Evolutionary conservation across 2,113 vertebrate genomes (phyloP), one percentile per base, ranked within the genome.

Genomic region (Eidolon helvum): DNA sequence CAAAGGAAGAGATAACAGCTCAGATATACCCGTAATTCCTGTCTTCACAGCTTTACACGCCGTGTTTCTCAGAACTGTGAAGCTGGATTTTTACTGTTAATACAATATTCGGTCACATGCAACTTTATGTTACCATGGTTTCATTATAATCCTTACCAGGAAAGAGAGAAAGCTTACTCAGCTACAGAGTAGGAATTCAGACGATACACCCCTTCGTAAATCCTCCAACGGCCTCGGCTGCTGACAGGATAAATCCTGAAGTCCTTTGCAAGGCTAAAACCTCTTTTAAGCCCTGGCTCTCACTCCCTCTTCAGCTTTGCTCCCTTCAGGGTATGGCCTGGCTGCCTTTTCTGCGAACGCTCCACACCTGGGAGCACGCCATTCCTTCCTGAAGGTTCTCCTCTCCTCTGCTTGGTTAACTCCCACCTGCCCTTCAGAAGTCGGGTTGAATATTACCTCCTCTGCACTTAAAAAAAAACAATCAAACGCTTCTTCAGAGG

Each of bases 391-490:
- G 3, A 78, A 78, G 45, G 11, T n/a, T 43, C 83, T 86, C 9
- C 74, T 72, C 16, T 35, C n/a, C 28, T 10, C 38, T 59, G 65
- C 77, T 80, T 53, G 0, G n/a, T 83, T 24, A 68, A 59, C 40
- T 78, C 40, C 33, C 26, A 50, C 35, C 19, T 66, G 16, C 19
- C 53, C 87, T 88, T 75, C 61, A 71, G 87, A 80, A 59, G 59
- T 14, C 68, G 83, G 40, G 78, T 68, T 86, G 93, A 95, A 65
- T 53, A 45, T 90, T 59, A 68, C 79, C 57, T 82, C 78, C 21
- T 95, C 55, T 24, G 38, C 48, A 16, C 57, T 92, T 87, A 5
- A 18, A 71, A 18, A 71, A 86, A 16, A 48, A 16, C 15, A 22
- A 15, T 15, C 5, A 68, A 40, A 28, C 33, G 21, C 7, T 83